Evolutionary conservation across 2,797 vertebrate species (phyloP), one percentile per base, ranked within the genome.

Genomic region (Oreonectes daqikongensis): DNA sequence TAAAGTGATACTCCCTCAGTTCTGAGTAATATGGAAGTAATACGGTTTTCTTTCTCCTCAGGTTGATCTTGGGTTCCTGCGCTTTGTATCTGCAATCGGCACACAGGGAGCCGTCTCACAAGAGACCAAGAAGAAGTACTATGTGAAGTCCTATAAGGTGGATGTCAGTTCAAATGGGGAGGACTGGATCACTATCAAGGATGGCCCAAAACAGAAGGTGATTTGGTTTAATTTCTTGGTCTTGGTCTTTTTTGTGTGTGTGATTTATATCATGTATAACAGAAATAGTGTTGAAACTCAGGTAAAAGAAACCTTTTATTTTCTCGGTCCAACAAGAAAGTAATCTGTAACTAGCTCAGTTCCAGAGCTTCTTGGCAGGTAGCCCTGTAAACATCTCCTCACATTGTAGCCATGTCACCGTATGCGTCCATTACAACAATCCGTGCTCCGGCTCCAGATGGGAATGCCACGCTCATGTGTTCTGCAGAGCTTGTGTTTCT

Each of bases 111-210:
- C 97, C 79, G 93, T 98, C 84, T 99, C 98, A 83, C 95, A 96
- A 87, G 98, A 99, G 91, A 99, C 98, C 57, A 91, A 86, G 69
- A 96, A 88, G 89, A 91, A 91, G 82, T 99, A 99, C 84, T 99
- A 90, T 0, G 88, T 99, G 85, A 96, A 94, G 87, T 90, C 94
- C 1, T 99, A 99, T 86, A 97, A 96, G 50, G 93, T 99, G 50
- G 98, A 99, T 9, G 93, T 98, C 73, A 99, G 98, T 89, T 98
- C 96, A 67, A 99, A 98, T 0, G 97, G 97, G 67, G 98, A 99
- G 80, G 97, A 99, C 89, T 99, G 97, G 97, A 96, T 99, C 89
- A 96, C 96, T 22, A 81, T 99, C 82, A 99, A 98, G 84, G 97
- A 98, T 76, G 96, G 94, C 83, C 94, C 93, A 73, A 99, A 96